Base-by-base conservation (phyloP, 1,140 invertebrate genomes). In the Cyphomyrmex costatus region DNA sequence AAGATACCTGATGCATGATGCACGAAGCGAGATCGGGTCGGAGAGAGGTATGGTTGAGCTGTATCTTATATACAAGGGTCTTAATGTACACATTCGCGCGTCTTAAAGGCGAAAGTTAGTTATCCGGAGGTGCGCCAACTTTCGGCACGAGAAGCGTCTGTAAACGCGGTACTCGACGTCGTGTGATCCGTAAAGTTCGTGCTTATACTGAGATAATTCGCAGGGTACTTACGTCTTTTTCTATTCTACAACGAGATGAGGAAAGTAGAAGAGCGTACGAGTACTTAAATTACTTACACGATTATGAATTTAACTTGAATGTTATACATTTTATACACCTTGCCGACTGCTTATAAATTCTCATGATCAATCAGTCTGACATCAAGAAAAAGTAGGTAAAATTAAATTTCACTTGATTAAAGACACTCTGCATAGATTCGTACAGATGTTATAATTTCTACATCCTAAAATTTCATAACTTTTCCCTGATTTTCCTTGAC, bases 41-140 rank as follows among this genome's bases (percentile, higher is more conserved):
- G 53, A 21, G 65, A 73, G 66, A 49, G 65, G 33, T 27, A 36
- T 14, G 51, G 46, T 24, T 51, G 56, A 61, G 71, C 12, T 30
- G 63, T 21, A 49, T 77, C 84, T 89, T 89, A 78, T 85, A 71
- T 89, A 77, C 77, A 77, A 76, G 70, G 85, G 89, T 86, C 88
- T 89, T 89, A 86, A 86, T 86, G 88, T 89, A 89, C 85, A 89
- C 78, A 89, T 76, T 89, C 61, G 88, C 78, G 79, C 88, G 85
- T 88, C 88, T 89, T 89, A 89, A 89, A 89, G 88, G 63, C 88
- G 88, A 83, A 89, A 89, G 84, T 89, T 89, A 89, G 87, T 89
- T 89, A 89, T 68, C 78, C 77, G 84, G 61, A 36, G 58, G 60
- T 71, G 60, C 33, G 2, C 24, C 27, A 85, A 85, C 79, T 78